A percentile compares a stretch with the other conserved stretches of the same genome.
phyloP scores from a whole-genome alignment of 2,113 vertebrate species.

The Athene noctua region DNA sequence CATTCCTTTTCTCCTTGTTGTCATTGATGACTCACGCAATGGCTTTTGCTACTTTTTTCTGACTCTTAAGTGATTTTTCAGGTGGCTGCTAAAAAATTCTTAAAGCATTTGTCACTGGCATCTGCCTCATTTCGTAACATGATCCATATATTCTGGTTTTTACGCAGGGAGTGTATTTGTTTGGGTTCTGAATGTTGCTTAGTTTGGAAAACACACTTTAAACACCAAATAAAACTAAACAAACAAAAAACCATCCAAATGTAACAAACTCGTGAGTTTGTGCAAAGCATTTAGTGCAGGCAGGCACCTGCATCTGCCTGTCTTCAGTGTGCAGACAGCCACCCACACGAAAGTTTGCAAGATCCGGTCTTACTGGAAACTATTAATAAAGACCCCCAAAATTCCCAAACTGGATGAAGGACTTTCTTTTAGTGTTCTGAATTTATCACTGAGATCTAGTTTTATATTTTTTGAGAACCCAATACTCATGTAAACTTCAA shows the following conservation, averaged over 20 bases:
- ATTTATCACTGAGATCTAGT: neutral
- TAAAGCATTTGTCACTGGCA: conserved; percentile 29
- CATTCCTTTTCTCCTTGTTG: conserved; percentile 29
- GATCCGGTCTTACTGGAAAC: conserved; percentile 43
- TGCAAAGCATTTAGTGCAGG: neutral
- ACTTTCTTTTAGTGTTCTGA: neutral
- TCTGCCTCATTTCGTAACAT: neutral
- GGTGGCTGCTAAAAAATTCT: conserved; percentile 53
- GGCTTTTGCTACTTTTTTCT: conserved; percentile 40
- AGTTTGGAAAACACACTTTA: neutral
- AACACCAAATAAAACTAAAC: conserved; percentile 17
- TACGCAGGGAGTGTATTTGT: neutral
- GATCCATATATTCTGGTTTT: neutral
- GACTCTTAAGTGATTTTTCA: conserved; percentile 65
- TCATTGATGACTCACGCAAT: conserved; percentile 23
- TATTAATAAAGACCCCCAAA: neutral
- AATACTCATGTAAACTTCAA: neutral
- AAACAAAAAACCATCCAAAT: neutral
- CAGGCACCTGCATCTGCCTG: conserved; percentile 43
- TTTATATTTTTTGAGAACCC: neutral
- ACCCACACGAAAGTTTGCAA: neutral
- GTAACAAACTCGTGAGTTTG: neutral
- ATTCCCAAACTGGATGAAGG: neutral
- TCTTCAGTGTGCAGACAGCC: neutral
- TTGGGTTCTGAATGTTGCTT: neutral